A percentile compares a stretch with the other conserved stretches of the same genome.
Conservation (phyloP, 2,797 vertebrate species). For the Microtus californicus region DNA sequence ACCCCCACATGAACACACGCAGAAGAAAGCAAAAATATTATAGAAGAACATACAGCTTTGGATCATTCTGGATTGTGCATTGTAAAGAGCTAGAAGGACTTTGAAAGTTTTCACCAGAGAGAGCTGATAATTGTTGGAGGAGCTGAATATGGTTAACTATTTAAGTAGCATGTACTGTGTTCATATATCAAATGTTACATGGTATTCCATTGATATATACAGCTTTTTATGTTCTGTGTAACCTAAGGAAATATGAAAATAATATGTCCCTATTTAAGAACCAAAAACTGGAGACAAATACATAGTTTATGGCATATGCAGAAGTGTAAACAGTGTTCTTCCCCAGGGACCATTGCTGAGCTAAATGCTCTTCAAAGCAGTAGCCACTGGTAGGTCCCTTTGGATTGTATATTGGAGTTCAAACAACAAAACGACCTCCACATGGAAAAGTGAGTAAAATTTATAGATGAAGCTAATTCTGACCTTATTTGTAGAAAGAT, state of each 20-base stretch:
- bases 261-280: background rate
- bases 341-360: background rate
- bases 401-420: background rate
- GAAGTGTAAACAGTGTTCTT: constrained; percentile 41
- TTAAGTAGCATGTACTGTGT: background rate
- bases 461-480: constrained; percentile 45
- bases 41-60: background rate
- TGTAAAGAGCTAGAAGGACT: background rate
- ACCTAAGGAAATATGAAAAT: background rate
- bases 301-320: background rate
- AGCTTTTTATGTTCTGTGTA: background rate
- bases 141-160: background rate
- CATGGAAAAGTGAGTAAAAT: background rate
- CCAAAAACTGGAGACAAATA: background rate
- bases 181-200: background rate
- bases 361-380: background rate
- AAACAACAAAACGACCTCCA: background rate
- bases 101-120: background rate
- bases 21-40: background rate
- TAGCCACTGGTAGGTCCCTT: background rate
- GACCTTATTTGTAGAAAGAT: constrained; percentile 31
- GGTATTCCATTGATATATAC: background rate
- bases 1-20: background rate
- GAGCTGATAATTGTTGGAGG: background rate
- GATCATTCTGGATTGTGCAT: background rate